phyloP scores from a whole-genome alignment of 1,140 invertebrate genomes.

The Heterodera schachtii region DNA sequence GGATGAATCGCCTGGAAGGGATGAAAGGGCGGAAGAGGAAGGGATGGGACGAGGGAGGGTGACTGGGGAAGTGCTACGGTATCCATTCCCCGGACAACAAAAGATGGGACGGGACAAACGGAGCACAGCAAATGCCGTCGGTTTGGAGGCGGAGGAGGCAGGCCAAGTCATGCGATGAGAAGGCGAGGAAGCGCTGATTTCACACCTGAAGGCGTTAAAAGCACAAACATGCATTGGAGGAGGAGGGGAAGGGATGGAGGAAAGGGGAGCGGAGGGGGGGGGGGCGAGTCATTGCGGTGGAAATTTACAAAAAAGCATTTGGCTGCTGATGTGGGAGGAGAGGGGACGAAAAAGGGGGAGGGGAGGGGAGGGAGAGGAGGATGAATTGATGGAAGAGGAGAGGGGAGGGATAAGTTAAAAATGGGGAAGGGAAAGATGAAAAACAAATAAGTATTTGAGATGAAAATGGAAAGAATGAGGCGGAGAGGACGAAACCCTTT shows the following conservation, averaged over 20 bases:
- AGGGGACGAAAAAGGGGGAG: no score
- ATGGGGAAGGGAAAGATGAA: background rate
- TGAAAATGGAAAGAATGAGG: background rate
- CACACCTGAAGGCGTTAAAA: conserved; percentile 25
- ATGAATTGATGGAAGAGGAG: background rate
- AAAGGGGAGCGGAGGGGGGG: no score
- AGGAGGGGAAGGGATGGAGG: no score
- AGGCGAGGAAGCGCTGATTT: conserved; percentile 25
- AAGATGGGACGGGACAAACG: background rate
- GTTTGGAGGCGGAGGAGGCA: background rate
- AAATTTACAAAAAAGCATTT: conserved; percentile 2
- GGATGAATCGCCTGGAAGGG: background rate
- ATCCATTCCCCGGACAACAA: background rate
- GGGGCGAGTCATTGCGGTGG: background rate
- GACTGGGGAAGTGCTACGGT: background rate
- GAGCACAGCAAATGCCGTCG: conserved; percentile 9
- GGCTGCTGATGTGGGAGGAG: background rate
- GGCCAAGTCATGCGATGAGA: conserved; percentile 22
- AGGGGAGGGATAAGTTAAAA: background rate
- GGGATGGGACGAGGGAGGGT: conserved; percentile 2
- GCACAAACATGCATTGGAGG: background rate
- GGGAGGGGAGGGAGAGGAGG: no score
- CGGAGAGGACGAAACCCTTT: background rate
- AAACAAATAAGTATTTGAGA: background rate
- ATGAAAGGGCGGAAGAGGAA: background rate